phyloP scores from a whole-genome alignment of 2,888 invertebrate genomes.

The Polyommatus icarus region DNA sequence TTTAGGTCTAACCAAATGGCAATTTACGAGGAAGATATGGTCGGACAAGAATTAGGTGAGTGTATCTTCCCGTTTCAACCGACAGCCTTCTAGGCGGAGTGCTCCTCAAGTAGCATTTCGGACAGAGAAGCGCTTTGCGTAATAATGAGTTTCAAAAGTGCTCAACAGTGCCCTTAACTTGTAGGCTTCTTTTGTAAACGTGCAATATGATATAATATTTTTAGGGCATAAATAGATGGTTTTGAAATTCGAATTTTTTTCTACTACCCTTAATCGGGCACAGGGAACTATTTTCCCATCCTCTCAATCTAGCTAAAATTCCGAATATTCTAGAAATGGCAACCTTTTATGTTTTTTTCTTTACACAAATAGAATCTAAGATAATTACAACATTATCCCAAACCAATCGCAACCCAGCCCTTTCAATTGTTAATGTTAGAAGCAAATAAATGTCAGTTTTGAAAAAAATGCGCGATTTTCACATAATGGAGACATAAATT shows the following conservation, averaged over 20 bases:
- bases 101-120: constrained; percentile 22
- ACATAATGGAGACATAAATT: too few relatives aligned
- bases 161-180: constrained; percentile 4
- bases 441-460: too few relatives aligned
- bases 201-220: neutral
- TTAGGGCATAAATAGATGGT: neutral
- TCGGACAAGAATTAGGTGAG: constrained; percentile 55
- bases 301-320: too few relatives aligned
- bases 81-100: neutral
- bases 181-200: constrained; percentile 12
- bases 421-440: too few relatives aligned
- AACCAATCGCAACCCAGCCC: too few relatives aligned
- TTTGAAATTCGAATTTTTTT: neutral
- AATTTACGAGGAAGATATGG: constrained; percentile 55
- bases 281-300: too few relatives aligned
- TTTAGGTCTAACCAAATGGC: constrained; percentile 72
- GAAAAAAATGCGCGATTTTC: too few relatives aligned
- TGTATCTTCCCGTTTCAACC: constrained; percentile 3
- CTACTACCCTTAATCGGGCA: neutral
- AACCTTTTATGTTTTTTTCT: too few relatives aligned
- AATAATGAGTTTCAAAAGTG: constrained; percentile 17
- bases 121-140: constrained; percentile 17
- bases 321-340: too few relatives aligned
- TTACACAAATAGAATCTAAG: too few relatives aligned
- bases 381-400: too few relatives aligned